Evolutionary conservation across 2,888 invertebrate genomes (phyloP).

Genomic region (Enchytraeus crypticus): DNA sequence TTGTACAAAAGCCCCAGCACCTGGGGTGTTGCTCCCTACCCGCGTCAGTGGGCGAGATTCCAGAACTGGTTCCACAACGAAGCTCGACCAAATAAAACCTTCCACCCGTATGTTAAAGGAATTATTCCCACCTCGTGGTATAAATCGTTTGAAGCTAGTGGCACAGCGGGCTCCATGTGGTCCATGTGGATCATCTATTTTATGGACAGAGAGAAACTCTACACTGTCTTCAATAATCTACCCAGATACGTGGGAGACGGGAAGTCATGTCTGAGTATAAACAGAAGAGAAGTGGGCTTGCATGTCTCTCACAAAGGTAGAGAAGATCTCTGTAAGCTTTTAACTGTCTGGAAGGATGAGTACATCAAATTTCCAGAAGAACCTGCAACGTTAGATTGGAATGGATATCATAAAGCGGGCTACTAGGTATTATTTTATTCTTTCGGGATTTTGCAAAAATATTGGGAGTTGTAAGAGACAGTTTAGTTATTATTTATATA

Average conservation of each 20-base stretch:
- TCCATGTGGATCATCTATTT: conserved; percentile 23
- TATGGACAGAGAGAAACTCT: conserved; percentile 11
- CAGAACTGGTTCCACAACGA: conserved; percentile 19
- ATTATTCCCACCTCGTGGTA: conserved; percentile 18
- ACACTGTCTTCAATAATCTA: conserved; percentile 14
- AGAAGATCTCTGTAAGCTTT: neutral
- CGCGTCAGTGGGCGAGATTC: conserved; percentile 15
- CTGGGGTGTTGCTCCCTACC: conserved; percentile 21
- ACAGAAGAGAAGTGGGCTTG: conserved; percentile 33
- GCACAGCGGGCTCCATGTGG: conserved; percentile 15
- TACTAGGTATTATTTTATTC: too few species aligned
- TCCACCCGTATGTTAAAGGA: conserved; percentile 17
- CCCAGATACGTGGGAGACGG: neutral
- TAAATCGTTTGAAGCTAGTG: conserved; percentile 5
- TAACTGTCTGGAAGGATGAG: conserved; percentile 9
- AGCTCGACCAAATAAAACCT: neutral
- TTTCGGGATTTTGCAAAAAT: too few species aligned
- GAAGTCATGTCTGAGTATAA: conserved; percentile 27
- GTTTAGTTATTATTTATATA: too few species aligned
- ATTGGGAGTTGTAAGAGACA: too few species aligned
- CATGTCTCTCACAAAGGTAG: conserved; percentile 23
- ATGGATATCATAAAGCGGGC: too few species aligned
- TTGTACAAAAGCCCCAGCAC: conserved; percentile 19
- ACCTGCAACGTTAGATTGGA: conserved; percentile 6
- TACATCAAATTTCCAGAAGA: conserved; percentile 10